Evolutionary conservation across 2,888 invertebrate genomes (phyloP).

Genomic region (Agrotis puta): DNA sequence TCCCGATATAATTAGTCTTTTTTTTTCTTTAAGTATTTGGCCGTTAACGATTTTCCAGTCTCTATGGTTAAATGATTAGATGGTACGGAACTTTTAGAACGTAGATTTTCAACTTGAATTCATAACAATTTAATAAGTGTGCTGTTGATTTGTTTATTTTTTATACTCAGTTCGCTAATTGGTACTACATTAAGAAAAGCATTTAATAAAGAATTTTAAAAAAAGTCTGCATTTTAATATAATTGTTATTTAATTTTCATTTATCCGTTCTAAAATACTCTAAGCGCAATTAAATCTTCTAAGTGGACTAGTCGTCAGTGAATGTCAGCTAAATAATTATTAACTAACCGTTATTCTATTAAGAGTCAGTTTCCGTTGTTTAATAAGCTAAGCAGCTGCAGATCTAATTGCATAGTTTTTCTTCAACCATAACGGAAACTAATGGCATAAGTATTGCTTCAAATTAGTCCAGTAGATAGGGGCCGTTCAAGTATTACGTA

Average conservation of each 20-base stretch:
- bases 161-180: not conserved
- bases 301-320: not conserved
- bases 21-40: slow-evolving; percentile 52
- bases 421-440: slow-evolving; percentile 25
- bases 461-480: slow-evolving; percentile 9
- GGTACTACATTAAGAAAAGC: not conserved
- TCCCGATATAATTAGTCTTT: slow-evolving; percentile 67
- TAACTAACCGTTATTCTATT: slow-evolving; percentile 1
- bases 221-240: not conserved
- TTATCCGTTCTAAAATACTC: not conserved
- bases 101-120: not conserved
- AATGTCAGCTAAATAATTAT: slow-evolving; percentile 29
- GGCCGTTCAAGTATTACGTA: too few species aligned
- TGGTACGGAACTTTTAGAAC: not conserved
- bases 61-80: slow-evolving; percentile 62
- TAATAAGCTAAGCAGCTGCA: slow-evolving; percentile 27
- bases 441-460: slow-evolving; percentile 9
- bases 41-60: slow-evolving; percentile 71
- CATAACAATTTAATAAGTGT: too few species aligned
- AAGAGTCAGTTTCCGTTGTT: slow-evolving; percentile 21
- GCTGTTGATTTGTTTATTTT: not conserved
- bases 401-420: slow-evolving; percentile 25
- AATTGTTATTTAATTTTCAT: too few species aligned
- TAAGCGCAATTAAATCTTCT: not conserved
- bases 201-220: not conserved